Conservation (phyloP, 2,888 invertebrate species). For the Perizoma flavofasciatum region DNA sequence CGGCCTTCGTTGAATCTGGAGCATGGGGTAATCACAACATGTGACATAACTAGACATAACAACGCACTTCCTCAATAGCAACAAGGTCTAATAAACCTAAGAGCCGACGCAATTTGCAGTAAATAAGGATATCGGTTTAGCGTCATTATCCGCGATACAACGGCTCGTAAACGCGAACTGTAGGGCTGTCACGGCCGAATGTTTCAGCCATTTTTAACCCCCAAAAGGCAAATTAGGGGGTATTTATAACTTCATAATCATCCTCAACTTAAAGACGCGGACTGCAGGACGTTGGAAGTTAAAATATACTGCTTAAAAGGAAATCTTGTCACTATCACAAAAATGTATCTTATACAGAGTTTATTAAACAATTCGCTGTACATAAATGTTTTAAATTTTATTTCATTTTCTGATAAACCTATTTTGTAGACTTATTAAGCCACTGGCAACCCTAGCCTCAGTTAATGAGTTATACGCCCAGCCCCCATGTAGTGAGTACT, state of each 20-base stretch:
- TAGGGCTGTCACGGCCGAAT: conserved; percentile 23
- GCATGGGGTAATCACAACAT: conserved; percentile 9
- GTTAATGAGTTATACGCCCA: conserved; percentile 46
- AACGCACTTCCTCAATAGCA: conserved; percentile 29
- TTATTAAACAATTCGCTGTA: no score
- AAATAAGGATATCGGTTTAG: conserved; percentile 81
- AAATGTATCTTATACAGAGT: no score
- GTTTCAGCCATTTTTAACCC: neutral
- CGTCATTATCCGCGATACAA: conserved; percentile 71
- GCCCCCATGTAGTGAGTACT: conserved; percentile 39
- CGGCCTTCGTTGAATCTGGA: neutral
- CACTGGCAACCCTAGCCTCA: conserved; percentile 20
- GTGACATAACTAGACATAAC: conserved; percentile 10
- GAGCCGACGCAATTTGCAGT: conserved; percentile 76
- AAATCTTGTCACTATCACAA: no score
- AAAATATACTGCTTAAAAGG: no score
- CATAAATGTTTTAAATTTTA: no score
- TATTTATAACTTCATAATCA: no score
- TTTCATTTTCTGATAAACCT: no score
- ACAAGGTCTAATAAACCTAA: conserved; percentile 47
- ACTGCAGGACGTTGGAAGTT: no score
- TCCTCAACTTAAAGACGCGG: no score
- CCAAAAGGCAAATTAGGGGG: no score
- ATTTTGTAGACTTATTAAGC: neutral
- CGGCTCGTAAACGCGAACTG: conserved; percentile 58